Evolutionary conservation across 2,797 vertebrate genomes (phyloP), one percentile per base, ranked within the genome.

Genomic region (Enteromius afrohamiltoni): DNA sequence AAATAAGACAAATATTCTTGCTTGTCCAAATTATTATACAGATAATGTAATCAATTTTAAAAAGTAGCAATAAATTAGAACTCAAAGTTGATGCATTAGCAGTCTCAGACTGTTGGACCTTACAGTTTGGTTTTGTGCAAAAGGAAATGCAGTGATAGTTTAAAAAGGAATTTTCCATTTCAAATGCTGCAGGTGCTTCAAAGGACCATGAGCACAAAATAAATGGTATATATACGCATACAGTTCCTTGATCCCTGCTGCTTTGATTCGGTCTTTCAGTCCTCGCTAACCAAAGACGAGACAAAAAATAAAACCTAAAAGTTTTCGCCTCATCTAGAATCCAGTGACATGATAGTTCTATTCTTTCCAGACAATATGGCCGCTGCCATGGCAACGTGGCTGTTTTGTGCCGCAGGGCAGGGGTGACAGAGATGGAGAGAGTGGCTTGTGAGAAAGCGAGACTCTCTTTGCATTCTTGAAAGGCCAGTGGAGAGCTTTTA

Each of bases 361-460:
- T 90, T 92, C 87, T 87, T 64, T 89, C 87, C 90, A 89, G 87
- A 92, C 92, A 92, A 91, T 93, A 88, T 88, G 84, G 64, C 86
- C 86, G 89, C 88, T 68, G 60, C 93, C 92, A 92, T 93, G 91
- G 93, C 89, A 92, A 95, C 92, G 75, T 77, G 69, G 86, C 87
- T 74, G 88, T 49, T 89, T 92, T 91, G 88, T 87, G 88, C 84
- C 13, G 45, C 65, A 77, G 77, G 90, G 88, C 87, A 91, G 88
- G 92, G 93, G 92, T 94, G 94, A 92, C 88, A 91, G 87, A 88
- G 89, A 92, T 85, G 91, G 92, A 91, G 90, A 88, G 92, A 90
- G 90, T 87, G 90, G 88, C 87, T 90, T 87, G 82, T 60, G 74
- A 88, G 89, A 90, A 87, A 86, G 87, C 87, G 78, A 77, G 69